Evolutionary conservation across 2,797 vertebrate genomes (phyloP).

Genomic region (Artibeus lituratus): DNA sequence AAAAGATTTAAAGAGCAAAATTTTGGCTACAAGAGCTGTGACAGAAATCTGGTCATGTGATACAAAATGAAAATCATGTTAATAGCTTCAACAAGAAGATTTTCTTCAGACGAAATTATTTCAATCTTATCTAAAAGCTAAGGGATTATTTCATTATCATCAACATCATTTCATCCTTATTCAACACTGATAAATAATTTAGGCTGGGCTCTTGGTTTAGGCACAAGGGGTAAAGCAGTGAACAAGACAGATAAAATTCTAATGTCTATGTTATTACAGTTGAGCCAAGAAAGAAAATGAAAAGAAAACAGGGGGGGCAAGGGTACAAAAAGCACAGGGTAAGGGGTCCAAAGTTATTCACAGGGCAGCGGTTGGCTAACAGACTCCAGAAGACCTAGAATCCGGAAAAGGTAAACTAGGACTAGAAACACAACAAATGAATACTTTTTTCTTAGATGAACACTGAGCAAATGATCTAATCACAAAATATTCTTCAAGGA

Average conservation of each 20-base stretch:
- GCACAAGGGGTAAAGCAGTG: background rate
- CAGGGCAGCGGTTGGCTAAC: background rate
- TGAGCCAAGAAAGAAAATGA: background rate
- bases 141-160: background rate
- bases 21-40: background rate
- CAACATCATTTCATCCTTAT: background rate
- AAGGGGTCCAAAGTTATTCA: background rate
- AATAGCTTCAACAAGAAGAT: background rate
- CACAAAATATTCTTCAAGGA: background rate
- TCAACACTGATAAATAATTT: background rate
- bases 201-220: background rate
- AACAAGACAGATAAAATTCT: background rate
- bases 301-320: background rate
- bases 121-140: background rate
- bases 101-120: background rate
- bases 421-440: background rate
- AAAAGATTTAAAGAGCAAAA: background rate
- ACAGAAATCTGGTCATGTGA: background rate
- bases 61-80: background rate
- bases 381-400: background rate
- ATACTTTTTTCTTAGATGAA: background rate
- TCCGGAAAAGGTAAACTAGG: background rate
- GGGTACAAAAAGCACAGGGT: background rate
- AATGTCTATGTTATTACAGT: background rate
- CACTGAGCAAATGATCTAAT: background rate